phyloP scores from a whole-genome alignment of 2,113 vertebrate genomes.

The Rallus limicola region DNA sequence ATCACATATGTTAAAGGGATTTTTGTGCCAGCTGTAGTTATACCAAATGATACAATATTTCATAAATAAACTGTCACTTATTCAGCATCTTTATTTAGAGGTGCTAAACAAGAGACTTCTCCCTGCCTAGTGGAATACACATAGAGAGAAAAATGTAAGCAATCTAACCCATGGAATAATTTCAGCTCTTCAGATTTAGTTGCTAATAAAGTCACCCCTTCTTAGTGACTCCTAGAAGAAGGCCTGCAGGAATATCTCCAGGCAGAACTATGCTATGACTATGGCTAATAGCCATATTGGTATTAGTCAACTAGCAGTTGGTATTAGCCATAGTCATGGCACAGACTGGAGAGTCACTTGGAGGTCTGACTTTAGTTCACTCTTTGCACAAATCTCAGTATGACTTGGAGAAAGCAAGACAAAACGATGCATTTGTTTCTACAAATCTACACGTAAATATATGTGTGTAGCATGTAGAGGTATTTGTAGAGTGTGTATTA shows the following conservation, averaged over 20 bases:
- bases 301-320: too few species aligned
- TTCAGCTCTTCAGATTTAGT: background rate
- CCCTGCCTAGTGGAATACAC: background rate
- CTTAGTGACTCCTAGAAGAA: background rate
- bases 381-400: background rate
- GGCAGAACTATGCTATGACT: background rate
- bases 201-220: background rate
- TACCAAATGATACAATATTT: slow-evolving; percentile 46
- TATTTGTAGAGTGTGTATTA: background rate
- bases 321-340: too few species aligned
- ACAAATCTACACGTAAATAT: background rate
- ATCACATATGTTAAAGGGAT: slow-evolving; percentile 49
- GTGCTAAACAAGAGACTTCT: slow-evolving; percentile 49
- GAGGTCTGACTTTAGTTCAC: background rate
- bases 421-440: background rate
- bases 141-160: slow-evolving; percentile 22
- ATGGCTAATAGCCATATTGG: background rate
- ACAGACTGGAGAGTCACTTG: background rate
- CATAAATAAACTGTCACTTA: slow-evolving; percentile 61
- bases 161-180: background rate
- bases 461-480: background rate
- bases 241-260: background rate
- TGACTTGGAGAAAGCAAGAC: background rate
- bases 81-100: slow-evolving; percentile 64
- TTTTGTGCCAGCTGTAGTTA: slow-evolving; percentile 58